Conservation (phyloP, 2,888 invertebrate genomes). For the Acanthococcus lagerstroemiae region DNA sequence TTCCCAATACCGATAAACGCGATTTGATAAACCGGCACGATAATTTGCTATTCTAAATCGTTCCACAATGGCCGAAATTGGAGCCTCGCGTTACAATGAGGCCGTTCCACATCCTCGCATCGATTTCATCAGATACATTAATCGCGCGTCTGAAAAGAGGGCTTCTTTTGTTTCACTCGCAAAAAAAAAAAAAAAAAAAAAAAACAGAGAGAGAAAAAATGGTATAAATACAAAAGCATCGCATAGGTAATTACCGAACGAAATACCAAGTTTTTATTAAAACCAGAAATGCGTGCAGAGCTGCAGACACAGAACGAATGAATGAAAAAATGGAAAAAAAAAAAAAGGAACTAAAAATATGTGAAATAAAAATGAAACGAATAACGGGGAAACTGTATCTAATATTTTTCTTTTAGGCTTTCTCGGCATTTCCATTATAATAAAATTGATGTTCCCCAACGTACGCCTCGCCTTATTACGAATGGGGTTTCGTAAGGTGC, state of each 20-base stretch:
- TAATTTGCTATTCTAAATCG: too few species aligned
- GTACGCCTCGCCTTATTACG: slow-evolving; percentile 4
- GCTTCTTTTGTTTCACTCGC: background rate
- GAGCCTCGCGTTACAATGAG: background rate
- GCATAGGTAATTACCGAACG: slow-evolving; percentile 16
- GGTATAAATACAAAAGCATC: slow-evolving; percentile 6
- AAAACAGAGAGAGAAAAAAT: background rate
- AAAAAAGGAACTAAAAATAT: slow-evolving; percentile 14
- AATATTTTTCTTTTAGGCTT: slow-evolving; percentile 29
- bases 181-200: background rate
- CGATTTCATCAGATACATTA: background rate
- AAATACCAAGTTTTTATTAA: slow-evolving; percentile 15
- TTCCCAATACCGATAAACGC: background rate
- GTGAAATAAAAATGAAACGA: slow-evolving; percentile 27
- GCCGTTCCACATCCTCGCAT: background rate
- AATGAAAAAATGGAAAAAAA: slow-evolving; percentile 2
- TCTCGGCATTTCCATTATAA: slow-evolving; percentile 25
- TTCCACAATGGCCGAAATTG: too few species aligned
- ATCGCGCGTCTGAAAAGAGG: background rate
- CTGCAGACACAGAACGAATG: background rate
- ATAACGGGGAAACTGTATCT: slow-evolving; percentile 27
- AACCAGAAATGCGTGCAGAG: background rate
- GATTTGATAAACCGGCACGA: background rate
- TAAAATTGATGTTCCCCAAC: slow-evolving; percentile 30
- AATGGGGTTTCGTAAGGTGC: slow-evolving; percentile 20